Conservation (phyloP, 2,888 invertebrate genomes). For the Rhagophthalmus giganteus region DNA sequence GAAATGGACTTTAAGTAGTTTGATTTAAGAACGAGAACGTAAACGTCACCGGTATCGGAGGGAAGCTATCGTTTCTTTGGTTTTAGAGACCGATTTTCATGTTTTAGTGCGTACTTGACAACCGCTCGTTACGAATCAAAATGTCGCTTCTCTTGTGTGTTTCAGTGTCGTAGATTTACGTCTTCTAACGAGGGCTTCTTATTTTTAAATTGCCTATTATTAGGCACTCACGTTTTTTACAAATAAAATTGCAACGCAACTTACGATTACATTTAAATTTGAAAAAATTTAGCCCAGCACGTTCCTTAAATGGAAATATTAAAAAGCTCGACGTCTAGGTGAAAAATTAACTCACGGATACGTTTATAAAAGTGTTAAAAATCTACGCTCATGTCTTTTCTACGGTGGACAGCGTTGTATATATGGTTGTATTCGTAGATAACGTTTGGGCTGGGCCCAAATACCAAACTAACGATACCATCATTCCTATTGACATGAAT, state of each 20-base stretch:
- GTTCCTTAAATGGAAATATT: too few species aligned
- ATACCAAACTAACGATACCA: conserved; percentile 35
- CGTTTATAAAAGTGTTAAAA: conserved; percentile 3
- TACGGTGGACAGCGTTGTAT: conserved; percentile 24
- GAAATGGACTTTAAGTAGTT: conserved; percentile 28
- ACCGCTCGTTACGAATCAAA: conserved; percentile 27
- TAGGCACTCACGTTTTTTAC: too few species aligned
- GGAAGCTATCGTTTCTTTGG: conserved; percentile 33
- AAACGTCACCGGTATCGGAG: conserved; percentile 28
- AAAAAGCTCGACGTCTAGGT: too few species aligned
- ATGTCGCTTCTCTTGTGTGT: conserved; percentile 16
- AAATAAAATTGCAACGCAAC: too few species aligned
- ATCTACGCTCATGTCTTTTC: conserved; percentile 23
- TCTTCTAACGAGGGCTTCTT: neutral
- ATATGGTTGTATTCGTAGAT: conserved; percentile 37
- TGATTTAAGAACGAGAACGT: conserved; percentile 18
- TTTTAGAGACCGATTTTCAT: conserved; percentile 33
- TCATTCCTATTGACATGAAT: conserved; percentile 39
- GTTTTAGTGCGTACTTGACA: conserved; percentile 31
- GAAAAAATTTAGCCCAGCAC: too few species aligned
- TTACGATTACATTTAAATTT: too few species aligned
- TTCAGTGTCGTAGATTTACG: conserved; percentile 16
- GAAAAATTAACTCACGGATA: too few species aligned
- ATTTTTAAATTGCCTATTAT: neutral
- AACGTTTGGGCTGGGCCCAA: conserved; percentile 38